A percentile compares a stretch with the other conserved stretches of the same genome.
phyloP scores from a whole-genome alignment of 2,797 vertebrate genomes.

The Masticophis lateralis region DNA sequence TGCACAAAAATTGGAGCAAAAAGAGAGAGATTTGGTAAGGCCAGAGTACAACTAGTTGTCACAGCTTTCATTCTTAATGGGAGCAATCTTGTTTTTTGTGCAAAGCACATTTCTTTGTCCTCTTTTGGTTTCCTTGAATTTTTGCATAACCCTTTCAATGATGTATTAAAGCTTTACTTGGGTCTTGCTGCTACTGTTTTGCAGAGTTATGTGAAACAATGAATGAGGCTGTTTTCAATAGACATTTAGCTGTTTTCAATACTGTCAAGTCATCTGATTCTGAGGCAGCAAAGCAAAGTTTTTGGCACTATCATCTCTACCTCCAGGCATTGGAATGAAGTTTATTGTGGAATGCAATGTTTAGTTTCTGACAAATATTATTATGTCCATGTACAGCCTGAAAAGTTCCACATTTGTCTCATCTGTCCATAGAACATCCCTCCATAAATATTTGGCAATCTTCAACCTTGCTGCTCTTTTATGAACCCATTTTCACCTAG shows the following conservation, averaged over 20 bases:
- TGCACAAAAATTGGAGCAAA: neutral
- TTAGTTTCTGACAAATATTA: neutral
- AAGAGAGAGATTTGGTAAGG: neutral
- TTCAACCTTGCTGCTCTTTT: neutral
- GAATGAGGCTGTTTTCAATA: neutral
- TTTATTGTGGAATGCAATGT: neutral
- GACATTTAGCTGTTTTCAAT: neutral
- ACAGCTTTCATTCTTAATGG: neutral
- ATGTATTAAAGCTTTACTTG: neutral
- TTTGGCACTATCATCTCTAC: neutral
- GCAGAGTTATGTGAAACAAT: neutral
- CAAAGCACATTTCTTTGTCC: neutral
- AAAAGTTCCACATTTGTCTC: neutral
- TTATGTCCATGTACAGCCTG: neutral
- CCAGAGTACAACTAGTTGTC: neutral
- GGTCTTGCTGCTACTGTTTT: neutral
- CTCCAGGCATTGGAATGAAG: neutral
- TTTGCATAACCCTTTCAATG: neutral
- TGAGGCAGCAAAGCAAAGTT: neutral
- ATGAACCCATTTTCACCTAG: neutral
- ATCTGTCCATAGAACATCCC: neutral
- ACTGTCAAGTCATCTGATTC: neutral
- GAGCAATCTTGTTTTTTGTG: neutral
- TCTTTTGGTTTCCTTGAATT: neutral
- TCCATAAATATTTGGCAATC: neutral